Evolutionary conservation across 2,797 vertebrate genomes (phyloP), one percentile per base, ranked within the genome.

Genomic region (Chloroceryle inda): DNA sequence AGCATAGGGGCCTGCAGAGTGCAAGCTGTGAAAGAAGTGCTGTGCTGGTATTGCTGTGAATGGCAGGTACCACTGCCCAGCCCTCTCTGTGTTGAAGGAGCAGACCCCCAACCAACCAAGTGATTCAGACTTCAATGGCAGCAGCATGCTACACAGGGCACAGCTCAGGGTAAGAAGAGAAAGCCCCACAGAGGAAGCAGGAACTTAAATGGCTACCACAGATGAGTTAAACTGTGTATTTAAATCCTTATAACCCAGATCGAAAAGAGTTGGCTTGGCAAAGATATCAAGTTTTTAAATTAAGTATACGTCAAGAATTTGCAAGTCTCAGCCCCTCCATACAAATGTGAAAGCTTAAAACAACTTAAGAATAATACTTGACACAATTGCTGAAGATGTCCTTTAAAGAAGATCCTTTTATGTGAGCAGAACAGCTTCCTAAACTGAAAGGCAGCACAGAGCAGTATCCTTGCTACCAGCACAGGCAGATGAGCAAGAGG

Each of bases 171-270:
- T 38, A 58, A 59, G 67, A 38, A 88, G 10, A 42, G 31, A 77
- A 42, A 74, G 63, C 12, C 8, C 33, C 42, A 40, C 1, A 0
- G 78, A 89, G 56, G 77, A 85, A 76, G 12, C 26, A 66, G 31
- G 52, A 79, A 42, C 55, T 96, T 90, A 79, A 92, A 78, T 19
- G 31, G 82, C 88, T 92, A 38, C 49, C 14, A n/a, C 14, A 69
- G 72, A 35, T 68, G 49, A 95, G 45, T 71, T 63, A 53, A 88
- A 72, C 26, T 53, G 52, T 67, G 2, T 88, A 77, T 79, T 89
- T 92, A 94, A 88, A 94, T 77, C 45, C 63, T 71, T 84, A 89
- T 64, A 92, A 84, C 3, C 5, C 69, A 53, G 73, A 85, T 64
- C 13, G 69, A 88, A 64, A 96, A 69, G 56, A 82, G 45, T 37